Evolutionary conservation across 2,113 vertebrate species (phyloP), one percentile per base, ranked within the genome.

Genomic region (Menidia beryllina): DNA sequence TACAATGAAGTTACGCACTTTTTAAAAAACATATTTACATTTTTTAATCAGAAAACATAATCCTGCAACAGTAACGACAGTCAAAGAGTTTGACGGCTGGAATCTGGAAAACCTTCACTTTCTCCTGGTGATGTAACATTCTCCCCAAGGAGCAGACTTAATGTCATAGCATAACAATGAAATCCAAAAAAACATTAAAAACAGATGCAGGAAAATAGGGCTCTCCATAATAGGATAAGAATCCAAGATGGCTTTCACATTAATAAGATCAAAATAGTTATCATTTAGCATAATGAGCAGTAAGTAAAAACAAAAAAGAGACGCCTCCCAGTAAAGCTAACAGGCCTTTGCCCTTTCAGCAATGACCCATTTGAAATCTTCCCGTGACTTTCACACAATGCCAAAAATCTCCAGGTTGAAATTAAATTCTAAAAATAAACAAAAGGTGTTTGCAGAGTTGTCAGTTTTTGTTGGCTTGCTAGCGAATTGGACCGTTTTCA

Each of bases 91-190:
- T 57, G 54, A 41, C 21, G 58, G 66, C 76, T 82, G 72, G 75
- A 88, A 88, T 85, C 67, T 71, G 39, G 60, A 55, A 3, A 0
- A 21, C 20, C 68, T 75, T 72, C 62, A 77, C 84, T 88, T 79
- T 85, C 73, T 73, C 38, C 41, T 56, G 49, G 19, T 63, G 63
- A 76, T 55, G 41, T 68, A 61, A 70, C 14, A 27, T 19, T 12
- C 14, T 41, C 14, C 10, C 17, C 15, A 15, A 41, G 5, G 39
- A 15, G 14, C 10, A 39, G 11, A 13, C 17, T 15, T 17, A 41
- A 17, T 1, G 2, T 13, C 11, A 13, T 2, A 39, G 14, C 11
- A 3, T 39, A 39, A 14, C 38, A 14, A 39, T 39, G 38, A 39
- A 12, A 39, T 41, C 14, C 39, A 15, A 15, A 39, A 41, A 41